These are phyloP conservation scores for Pocillopora verrucosa DNA, from an alignment of 64 coral and sea anemone species.

Conservation along the genomic window DNA sequence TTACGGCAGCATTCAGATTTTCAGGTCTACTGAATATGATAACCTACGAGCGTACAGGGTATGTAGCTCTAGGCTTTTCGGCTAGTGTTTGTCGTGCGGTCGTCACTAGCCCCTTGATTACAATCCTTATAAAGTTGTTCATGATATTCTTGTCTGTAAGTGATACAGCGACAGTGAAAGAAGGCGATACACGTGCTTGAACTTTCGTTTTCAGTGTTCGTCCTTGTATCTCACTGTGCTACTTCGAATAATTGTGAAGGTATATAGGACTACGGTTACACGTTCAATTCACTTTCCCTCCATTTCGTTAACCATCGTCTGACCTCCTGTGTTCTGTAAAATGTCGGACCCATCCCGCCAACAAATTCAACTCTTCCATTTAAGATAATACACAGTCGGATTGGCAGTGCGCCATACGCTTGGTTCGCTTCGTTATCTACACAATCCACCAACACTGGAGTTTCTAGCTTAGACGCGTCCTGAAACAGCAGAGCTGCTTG, in stretches of 20 bases:
- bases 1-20: background rate
- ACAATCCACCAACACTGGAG: conserved; percentile 52
- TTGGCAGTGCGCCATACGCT: conserved; percentile 67
- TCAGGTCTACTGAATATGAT: background rate
- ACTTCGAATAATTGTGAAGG: background rate
- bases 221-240: background rate
- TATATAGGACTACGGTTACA: background rate
- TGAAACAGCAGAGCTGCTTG: conserved; percentile 54
- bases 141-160: background rate
- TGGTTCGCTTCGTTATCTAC: conserved; percentile 67
- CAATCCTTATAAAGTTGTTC: background rate
- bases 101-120: background rate
- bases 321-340: conserved; percentile 66
- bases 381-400: conserved; percentile 66
- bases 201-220: background rate
- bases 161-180: background rate
- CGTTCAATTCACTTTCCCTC: conserved; percentile 33
- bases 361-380: conserved; percentile 59
- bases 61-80: background rate
- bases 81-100: background rate
- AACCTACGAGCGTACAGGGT: background rate
- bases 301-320: conserved; percentile 46
- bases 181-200: background rate
- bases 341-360: conserved; percentile 72
- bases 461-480: conserved; percentile 24